These are phyloP conservation scores for Scomber japonicus DNA, from an alignment of 2,113 vertebrate genomes.

Conservation along the genomic window DNA sequence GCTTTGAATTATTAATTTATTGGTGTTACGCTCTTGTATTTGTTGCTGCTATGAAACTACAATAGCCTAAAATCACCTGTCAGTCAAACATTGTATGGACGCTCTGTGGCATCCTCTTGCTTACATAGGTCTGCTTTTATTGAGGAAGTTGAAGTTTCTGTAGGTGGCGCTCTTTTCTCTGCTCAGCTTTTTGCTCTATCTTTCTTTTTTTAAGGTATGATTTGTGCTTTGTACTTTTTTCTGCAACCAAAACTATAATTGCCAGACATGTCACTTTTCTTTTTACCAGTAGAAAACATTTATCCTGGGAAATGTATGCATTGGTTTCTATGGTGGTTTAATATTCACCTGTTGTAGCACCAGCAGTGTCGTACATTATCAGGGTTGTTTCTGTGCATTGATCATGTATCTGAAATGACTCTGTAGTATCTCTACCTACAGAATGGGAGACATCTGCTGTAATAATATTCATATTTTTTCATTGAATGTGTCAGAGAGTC, in stretches of 20 bases:
- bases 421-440: no score
- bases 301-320: neutral
- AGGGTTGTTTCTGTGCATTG: no score
- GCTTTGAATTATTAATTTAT: neutral
- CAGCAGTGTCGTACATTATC: no score
- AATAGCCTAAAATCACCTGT: slow-evolving; percentile 25
- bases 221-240: no score
- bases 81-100: neutral
- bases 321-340: neutral
- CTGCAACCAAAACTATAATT: neutral
- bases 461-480: neutral
- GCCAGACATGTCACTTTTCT: neutral
- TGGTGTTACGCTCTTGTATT: neutral
- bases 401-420: no score
- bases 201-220: neutral
- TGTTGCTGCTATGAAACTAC: neutral
- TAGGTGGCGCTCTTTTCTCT: slow-evolving; percentile 6
- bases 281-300: no score
- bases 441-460: neutral
- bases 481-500: neutral
- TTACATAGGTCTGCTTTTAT: neutral
- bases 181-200: neutral
- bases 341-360: no score
- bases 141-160: neutral
- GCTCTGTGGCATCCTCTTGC: neutral